Percentiles rank a stretch among this genome's conserved stretches.
Conservation (phyloP, 2,113 vertebrate genomes). For the Amazona guildingii region DNA sequence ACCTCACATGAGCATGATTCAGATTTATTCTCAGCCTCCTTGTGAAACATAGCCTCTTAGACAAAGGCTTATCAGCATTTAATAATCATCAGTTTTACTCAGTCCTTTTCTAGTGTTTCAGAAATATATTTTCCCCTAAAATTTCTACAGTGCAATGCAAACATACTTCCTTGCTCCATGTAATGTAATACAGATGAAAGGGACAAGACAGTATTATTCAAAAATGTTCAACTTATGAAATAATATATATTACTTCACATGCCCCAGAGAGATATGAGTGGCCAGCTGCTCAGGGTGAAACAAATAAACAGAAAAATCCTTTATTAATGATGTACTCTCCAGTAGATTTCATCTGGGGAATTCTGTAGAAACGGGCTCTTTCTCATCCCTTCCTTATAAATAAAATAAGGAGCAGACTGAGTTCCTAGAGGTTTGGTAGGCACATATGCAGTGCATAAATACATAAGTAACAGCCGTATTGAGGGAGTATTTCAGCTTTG, state of each 20-base stretch:
- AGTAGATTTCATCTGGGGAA: neutral
- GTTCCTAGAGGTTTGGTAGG: neutral
- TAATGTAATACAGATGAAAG: constrained; percentile 29
- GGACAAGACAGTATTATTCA: constrained; percentile 36
- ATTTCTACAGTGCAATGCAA: neutral
- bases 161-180: neutral
- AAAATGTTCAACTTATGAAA: constrained; percentile 50
- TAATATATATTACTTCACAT: constrained; percentile 41
- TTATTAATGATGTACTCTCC: constrained; percentile 42
- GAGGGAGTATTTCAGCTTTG: neutral
- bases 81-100: neutral
- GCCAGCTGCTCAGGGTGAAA: constrained; percentile 55
- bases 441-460: neutral
- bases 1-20: neutral
- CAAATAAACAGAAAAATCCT: constrained; percentile 40
- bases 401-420: neutral
- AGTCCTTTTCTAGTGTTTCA: neutral
- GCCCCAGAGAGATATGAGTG: constrained; percentile 25
- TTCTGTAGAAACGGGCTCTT: neutral
- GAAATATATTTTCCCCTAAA: neutral
- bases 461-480: neutral
- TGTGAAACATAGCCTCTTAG: neutral
- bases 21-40: constrained; percentile 18
- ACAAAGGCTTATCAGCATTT: neutral
- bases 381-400: constrained; percentile 1